Percentiles rank a stretch among this genome's conserved stretches.
phyloP scores from a whole-genome alignment of 2,888 invertebrate genomes.

The Polydrusus pterygomalis region DNA sequence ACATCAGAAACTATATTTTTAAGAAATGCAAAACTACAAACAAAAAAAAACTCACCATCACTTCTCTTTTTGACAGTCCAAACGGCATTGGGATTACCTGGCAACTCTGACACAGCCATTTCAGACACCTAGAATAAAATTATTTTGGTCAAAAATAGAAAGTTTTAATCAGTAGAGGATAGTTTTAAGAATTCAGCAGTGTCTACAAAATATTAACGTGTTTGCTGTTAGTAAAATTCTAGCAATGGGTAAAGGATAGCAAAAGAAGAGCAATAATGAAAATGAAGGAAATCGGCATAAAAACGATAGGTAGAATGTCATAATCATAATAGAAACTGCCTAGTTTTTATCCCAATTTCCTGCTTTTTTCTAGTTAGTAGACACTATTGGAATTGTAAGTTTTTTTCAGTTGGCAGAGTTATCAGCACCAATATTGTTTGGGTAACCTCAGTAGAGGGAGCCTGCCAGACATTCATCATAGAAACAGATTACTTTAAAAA shows the following conservation, averaged over 20 bases:
- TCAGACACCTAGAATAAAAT: slow-evolving; percentile 82
- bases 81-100: slow-evolving; percentile 99
- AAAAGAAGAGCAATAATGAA: no score
- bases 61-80: slow-evolving; percentile 98
- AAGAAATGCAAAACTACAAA: slow-evolving; percentile 1
- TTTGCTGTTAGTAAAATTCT: not conserved
- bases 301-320: no score
- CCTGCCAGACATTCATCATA: slow-evolving; percentile 41
- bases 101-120: slow-evolving; percentile 99
- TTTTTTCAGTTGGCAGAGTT: slow-evolving; percentile 36
- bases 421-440: slow-evolving; percentile 37
- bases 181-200: no score
- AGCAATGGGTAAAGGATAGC: no score
- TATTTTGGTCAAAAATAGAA: not conserved
- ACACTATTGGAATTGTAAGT: no score
- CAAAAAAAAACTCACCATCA: slow-evolving; percentile 86
- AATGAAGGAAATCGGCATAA: no score
- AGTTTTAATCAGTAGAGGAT: not conserved
- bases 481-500: not conserved
- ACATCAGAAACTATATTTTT: no score
- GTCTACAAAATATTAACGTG: no score
- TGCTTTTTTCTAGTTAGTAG: no score
- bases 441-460: slow-evolving; percentile 49
- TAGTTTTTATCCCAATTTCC: no score
- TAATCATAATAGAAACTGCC: no score